These are phyloP conservation scores for Pogonophryne albipinna DNA, from an alignment of 2,797 vertebrate genomes.

Conservation along the genomic window DNA sequence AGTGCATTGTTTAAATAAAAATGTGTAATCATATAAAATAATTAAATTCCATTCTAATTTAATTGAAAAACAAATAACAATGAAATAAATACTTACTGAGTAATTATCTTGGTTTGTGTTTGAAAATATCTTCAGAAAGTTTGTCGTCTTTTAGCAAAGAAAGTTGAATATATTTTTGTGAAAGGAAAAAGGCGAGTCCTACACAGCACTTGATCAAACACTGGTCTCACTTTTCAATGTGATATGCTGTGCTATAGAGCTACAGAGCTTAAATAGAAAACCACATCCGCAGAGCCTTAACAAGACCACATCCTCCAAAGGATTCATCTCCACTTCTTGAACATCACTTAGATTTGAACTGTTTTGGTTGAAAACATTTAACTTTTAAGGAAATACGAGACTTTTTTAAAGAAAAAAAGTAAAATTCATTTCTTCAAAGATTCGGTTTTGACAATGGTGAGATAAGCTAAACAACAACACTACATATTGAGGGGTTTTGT, in stretches of 20 bases:
- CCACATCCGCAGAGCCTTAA: slow-evolving; percentile 61
- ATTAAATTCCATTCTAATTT: slow-evolving; percentile 37
- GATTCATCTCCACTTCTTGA: slow-evolving; percentile 46
- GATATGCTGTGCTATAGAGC: slow-evolving; percentile 13
- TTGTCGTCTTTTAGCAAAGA: slow-evolving; percentile 35
- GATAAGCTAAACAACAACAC: slow-evolving; percentile 25
- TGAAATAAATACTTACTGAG: slow-evolving; percentile 69
- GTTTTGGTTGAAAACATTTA: not conserved
- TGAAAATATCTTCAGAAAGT: slow-evolving; percentile 50
- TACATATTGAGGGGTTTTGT: not conserved
- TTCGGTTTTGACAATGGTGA: slow-evolving; percentile 13
- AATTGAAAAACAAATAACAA: not conserved
- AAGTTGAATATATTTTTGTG: slow-evolving; percentile 41
- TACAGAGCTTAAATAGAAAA: slow-evolving; percentile 37
- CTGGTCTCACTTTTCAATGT: slow-evolving; percentile 21
- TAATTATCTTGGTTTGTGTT: slow-evolving; percentile 51
- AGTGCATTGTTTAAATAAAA: slow-evolving; percentile 30
- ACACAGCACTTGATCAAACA: slow-evolving; percentile 45
- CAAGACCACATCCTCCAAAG: slow-evolving; percentile 52
- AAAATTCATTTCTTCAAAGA: slow-evolving; percentile 13
- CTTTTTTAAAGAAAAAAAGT: not conserved
- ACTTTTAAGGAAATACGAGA: slow-evolving; percentile 7
- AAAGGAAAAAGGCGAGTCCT: slow-evolving; percentile 66
- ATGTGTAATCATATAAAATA: slow-evolving; percentile 24
- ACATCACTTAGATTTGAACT: slow-evolving; percentile 22